A percentile compares a stretch with the other conserved stretches of the same genome.
phyloP scores from a whole-genome alignment of 2,113 vertebrate species.

The Pelecanoides urinatrix region DNA sequence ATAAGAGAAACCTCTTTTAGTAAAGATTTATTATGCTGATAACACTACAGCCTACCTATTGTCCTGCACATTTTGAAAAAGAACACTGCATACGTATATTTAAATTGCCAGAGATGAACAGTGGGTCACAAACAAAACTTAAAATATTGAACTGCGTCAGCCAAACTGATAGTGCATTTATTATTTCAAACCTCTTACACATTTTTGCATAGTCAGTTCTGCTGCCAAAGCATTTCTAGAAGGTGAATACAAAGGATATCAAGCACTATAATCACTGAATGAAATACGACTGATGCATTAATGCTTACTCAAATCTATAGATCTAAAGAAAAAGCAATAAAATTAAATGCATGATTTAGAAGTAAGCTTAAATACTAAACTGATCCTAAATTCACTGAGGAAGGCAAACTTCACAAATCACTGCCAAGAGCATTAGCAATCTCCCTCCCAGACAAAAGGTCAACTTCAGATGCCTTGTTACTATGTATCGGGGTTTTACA shows the following conservation, averaged over 20 bases:
- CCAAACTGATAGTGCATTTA: background rate
- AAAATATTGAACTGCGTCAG: background rate
- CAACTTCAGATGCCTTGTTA: background rate
- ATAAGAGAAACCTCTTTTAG: background rate
- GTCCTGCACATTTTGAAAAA: background rate
- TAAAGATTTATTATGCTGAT: background rate
- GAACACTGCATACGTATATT: background rate
- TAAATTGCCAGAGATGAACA: background rate
- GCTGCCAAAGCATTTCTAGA: conserved; percentile 28
- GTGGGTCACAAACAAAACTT: conserved; percentile 16
- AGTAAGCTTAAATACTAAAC: conserved; percentile 16
- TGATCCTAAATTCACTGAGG: conserved; percentile 19
- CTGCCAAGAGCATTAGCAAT: background rate
- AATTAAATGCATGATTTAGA: conserved; percentile 27
- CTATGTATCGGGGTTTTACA: background rate
- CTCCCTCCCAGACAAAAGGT: conserved; percentile 26
- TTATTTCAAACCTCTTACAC: background rate
- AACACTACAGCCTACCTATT: background rate
- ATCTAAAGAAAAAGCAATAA: conserved; percentile 38
- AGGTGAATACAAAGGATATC: conserved; percentile 15
- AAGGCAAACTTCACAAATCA: conserved; percentile 10
- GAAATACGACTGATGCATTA: background rate
- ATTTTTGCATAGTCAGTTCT: background rate
- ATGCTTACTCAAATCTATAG: background rate
- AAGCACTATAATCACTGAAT: conserved; percentile 5